Evolutionary conservation across 2,888 invertebrate species (phyloP).

Genomic region (Ceramica pisi): DNA sequence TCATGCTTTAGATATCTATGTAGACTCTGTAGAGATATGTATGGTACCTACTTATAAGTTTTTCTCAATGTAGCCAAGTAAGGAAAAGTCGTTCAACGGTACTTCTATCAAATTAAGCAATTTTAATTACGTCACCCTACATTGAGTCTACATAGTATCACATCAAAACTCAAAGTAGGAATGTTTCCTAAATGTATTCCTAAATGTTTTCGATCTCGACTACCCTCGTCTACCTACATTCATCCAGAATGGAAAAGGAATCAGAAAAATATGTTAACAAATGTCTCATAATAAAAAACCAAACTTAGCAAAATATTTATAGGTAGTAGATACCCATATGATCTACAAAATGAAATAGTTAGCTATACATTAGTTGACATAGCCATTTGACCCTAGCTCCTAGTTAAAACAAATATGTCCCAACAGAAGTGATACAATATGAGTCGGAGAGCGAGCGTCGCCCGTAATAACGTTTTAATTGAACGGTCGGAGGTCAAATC

Average conservation of each 20-base stretch:
- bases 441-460: slow-evolving; percentile 71
- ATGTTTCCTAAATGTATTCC: too few species aligned
- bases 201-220: neutral
- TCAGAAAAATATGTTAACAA: neutral
- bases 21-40: slow-evolving; percentile 6
- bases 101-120: slow-evolving; percentile 40
- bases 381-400: slow-evolving; percentile 19
- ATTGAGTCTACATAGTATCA: slow-evolving; percentile 16
- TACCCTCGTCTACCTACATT: neutral
- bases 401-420: slow-evolving; percentile 57
- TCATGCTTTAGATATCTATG: slow-evolving; percentile 34
- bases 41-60: slow-evolving; percentile 38
- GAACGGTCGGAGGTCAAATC: slow-evolving; percentile 89
- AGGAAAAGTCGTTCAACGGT: slow-evolving; percentile 50
- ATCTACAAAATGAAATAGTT: slow-evolving; percentile 13
- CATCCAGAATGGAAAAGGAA: neutral
- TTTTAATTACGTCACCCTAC: slow-evolving; percentile 42
- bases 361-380: slow-evolving; percentile 4
- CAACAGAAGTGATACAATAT: slow-evolving; percentile 70
- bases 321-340: neutral
- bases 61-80: slow-evolving; percentile 55
- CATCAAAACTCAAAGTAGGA: neutral
- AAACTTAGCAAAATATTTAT: neutral
- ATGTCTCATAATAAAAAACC: neutral
- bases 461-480: slow-evolving; percentile 86